These are phyloP conservation scores for Sycophaga agraensis DNA, from an alignment of 1,140 invertebrate genomes.

Conservation along the genomic window DNA sequence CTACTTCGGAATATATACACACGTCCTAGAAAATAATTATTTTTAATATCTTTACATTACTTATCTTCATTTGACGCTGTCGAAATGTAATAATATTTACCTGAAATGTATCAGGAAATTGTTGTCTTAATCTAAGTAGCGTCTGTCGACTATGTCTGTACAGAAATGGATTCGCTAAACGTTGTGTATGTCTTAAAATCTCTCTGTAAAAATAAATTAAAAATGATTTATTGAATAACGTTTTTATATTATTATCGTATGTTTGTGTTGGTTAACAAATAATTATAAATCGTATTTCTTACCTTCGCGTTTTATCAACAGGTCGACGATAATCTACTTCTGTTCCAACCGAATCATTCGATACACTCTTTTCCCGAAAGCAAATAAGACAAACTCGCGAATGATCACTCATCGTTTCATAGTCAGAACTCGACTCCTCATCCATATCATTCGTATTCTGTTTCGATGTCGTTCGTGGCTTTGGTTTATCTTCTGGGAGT, in stretches of 20 bases:
- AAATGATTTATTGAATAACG: background rate
- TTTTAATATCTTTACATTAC: background rate
- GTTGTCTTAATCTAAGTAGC: slow-evolving; percentile 81
- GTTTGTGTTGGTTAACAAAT: no score
- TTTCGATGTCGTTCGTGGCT: background rate
- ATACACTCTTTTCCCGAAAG: slow-evolving; percentile 37
- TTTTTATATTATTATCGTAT: no score
- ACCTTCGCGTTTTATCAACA: slow-evolving; percentile 43
- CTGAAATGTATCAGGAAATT: slow-evolving; percentile 67
- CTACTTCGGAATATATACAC: slow-evolving; percentile 92
- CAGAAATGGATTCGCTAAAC: slow-evolving; percentile 70
- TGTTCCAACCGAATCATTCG: slow-evolving; percentile 26
- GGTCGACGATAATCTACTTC: slow-evolving; percentile 36
- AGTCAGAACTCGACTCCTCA: slow-evolving; percentile 47
- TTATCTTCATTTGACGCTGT: background rate
- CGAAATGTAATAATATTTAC: slow-evolving; percentile 30
- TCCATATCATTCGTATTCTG: slow-evolving; percentile 44
- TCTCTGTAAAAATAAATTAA: slow-evolving; percentile 47
- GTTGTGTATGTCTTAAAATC: slow-evolving; percentile 66
- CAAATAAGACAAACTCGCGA: slow-evolving; percentile 48
- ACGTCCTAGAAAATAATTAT: slow-evolving; percentile 64
- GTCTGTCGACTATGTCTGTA: slow-evolving; percentile 68
- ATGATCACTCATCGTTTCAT: slow-evolving; percentile 43
- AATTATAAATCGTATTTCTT: slow-evolving; percentile 10
- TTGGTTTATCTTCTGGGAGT: slow-evolving; percentile 14